Conservation (phyloP, 1,140 invertebrate genomes). For the Drosophila albomicans region DNA sequence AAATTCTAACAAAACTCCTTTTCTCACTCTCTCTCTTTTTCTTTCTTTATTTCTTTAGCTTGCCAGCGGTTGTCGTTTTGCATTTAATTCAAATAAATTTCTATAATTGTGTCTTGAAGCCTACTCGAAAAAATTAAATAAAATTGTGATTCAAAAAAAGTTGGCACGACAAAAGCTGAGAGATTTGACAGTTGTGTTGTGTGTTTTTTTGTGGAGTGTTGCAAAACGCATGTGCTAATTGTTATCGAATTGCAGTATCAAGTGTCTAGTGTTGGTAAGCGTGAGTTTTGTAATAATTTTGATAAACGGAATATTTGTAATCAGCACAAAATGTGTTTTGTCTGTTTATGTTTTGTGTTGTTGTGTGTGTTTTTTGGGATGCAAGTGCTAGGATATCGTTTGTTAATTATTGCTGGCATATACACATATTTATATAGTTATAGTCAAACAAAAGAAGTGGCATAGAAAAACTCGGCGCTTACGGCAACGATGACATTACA, state of each 20-base stretch:
- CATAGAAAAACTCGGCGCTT: conserved; percentile 77
- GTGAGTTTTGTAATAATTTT: conserved; percentile 62
- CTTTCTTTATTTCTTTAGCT: not conserved
- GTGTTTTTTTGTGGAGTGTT: conserved; percentile 5
- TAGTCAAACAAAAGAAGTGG: not conserved
- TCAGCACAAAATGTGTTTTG: not conserved
- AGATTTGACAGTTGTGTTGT: conserved; percentile 42
- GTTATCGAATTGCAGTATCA: not conserved
- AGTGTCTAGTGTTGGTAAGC: conserved; percentile 70
- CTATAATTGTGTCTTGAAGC: not conserved
- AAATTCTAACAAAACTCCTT: conserved; percentile 3
- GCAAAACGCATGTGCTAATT: conserved; percentile 19
- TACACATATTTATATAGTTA: not conserved
- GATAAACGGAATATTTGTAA: not conserved
- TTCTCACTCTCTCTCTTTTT: conserved; percentile 3
- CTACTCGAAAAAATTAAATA: not conserved
- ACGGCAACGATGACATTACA: conserved; percentile 85
- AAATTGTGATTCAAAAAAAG: not conserved
- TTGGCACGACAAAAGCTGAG: not conserved
- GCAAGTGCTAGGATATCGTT: conserved; percentile 23
- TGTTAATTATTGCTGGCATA: conserved; percentile 4
- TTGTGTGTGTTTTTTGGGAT: not conserved
- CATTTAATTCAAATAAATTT: not conserved
- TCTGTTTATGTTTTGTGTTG: conserved; percentile 15
- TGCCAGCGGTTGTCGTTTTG: not conserved